Evolutionary conservation across 2,888 invertebrate genomes (phyloP).

Genomic region (Orthonevra nobilis): DNA sequence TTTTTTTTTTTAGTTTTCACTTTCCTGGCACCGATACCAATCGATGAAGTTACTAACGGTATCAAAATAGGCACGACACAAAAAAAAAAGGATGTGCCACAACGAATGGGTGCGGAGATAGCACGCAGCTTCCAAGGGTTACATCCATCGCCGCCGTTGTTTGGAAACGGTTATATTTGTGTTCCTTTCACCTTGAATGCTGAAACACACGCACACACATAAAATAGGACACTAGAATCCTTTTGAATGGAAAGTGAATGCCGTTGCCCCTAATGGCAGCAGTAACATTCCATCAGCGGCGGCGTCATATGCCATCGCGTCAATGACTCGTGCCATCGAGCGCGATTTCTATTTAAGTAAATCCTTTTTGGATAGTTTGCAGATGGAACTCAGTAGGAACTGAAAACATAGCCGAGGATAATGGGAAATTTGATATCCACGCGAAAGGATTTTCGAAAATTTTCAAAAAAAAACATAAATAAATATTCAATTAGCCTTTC

Average conservation of each 20-base stretch:
- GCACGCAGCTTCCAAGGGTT: slow-evolving; percentile 62
- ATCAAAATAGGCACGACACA: slow-evolving; percentile 33
- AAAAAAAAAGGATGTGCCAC: slow-evolving; percentile 24
- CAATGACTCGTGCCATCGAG: slow-evolving; percentile 53
- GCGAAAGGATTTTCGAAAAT: slow-evolving; percentile 47
- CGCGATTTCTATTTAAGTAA: slow-evolving; percentile 4
- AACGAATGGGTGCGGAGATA: slow-evolving; percentile 29
- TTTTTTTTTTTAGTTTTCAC: slow-evolving; percentile 21
- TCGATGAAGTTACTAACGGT: slow-evolving; percentile 68
- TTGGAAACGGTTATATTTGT: slow-evolving; percentile 46
- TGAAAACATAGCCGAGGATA: slow-evolving; percentile 3
- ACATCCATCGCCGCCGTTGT: slow-evolving; percentile 2
- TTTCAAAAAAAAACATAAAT: too few relatives aligned
- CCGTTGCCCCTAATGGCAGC: slow-evolving; percentile 20
- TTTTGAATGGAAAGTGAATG: slow-evolving; percentile 33
- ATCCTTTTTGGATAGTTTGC: slow-evolving; percentile 21
- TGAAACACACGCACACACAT: neutral
- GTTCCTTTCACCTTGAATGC: slow-evolving; percentile 46
- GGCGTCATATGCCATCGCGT: neutral
- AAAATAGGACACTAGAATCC: slow-evolving; percentile 7
- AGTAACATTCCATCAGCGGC: too few relatives aligned
- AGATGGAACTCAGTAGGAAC: slow-evolving; percentile 45
- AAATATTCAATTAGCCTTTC: slow-evolving; percentile 62
- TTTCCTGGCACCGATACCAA: slow-evolving; percentile 42
- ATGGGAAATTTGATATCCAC: slow-evolving; percentile 54